A percentile compares a stretch with the other conserved stretches of the same genome.
phyloP scores from a whole-genome alignment of 2,797 vertebrate species.

The Acanthiza pusilla region DNA sequence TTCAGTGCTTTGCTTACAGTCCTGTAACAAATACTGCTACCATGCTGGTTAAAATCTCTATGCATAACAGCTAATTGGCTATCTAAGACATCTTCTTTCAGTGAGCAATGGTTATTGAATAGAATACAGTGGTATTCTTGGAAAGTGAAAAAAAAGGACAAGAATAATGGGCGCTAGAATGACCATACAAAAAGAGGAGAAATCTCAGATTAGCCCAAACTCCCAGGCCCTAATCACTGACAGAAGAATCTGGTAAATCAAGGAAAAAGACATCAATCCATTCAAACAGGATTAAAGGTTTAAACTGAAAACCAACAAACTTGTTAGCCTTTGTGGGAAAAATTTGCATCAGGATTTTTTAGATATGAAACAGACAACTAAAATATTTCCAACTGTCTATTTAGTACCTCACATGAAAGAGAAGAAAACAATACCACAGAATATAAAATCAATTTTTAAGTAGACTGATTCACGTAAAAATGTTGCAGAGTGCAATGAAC shows the following conservation, averaged over 20 bases:
- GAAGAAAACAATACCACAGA: background rate
- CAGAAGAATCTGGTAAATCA: constrained; percentile 52
- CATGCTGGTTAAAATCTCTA: constrained; percentile 62
- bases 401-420: constrained; percentile 10
- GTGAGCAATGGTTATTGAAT: constrained; percentile 46
- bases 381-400: background rate
- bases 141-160: background rate
- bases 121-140: constrained; percentile 43
- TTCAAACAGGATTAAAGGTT: constrained; percentile 62
- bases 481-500: background rate
- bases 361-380: background rate
- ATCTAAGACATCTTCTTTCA: constrained; percentile 57
- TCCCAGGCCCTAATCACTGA: constrained; percentile 31
- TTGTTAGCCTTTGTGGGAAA: constrained; percentile 44
- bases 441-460: constrained; percentile 25
- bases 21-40: constrained; percentile 55
- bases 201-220: constrained; percentile 40
- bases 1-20: constrained; percentile 51
- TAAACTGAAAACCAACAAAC: constrained; percentile 51
- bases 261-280: constrained; percentile 37
- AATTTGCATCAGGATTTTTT: background rate
- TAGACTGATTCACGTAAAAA: background rate
- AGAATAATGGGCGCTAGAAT: constrained; percentile 35
- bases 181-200: constrained; percentile 45
- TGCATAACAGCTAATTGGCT: constrained; percentile 64